These are phyloP conservation scores for Oreochromis spilurus DNA, from an alignment of 2,113 vertebrate genomes.

Conservation along the genomic window DNA sequence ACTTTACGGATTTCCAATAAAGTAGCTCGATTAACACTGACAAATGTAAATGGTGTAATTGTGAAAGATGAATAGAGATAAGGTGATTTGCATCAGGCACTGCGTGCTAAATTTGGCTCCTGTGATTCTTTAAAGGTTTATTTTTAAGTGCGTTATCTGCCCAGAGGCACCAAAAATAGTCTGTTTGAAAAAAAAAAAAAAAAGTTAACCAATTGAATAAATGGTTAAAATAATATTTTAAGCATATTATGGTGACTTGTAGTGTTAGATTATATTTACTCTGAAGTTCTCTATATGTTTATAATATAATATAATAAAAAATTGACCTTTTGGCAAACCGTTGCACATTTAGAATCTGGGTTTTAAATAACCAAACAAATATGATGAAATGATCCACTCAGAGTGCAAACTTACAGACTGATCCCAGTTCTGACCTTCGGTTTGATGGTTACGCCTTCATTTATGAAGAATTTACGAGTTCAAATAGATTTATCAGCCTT, in stretches of 20 bases:
- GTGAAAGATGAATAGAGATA: background rate
- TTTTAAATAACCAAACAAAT: background rate
- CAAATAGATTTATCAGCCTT: background rate
- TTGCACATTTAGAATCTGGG: background rate
- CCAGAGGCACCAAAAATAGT: background rate
- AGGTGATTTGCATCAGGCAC: background rate
- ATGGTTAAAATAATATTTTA: background rate
- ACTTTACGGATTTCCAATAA: background rate
- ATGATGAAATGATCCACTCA: background rate
- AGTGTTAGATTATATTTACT: background rate
- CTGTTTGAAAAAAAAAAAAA: background rate
- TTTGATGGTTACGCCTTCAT: background rate
- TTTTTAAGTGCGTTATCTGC: background rate
- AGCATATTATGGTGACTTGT: background rate
- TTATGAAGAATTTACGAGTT: background rate
- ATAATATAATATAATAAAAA: background rate
- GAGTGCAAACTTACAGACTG: background rate
- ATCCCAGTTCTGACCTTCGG: background rate
- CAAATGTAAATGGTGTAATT: background rate
- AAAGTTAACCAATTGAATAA: background rate
- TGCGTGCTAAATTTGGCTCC: background rate
- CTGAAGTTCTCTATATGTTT: background rate
- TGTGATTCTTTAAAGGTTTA: background rate
- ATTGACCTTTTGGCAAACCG: background rate
- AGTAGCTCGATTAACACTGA: background rate